Evolutionary conservation across 2,888 invertebrate species (phyloP).

Genomic region (Drosophila buzzatii): DNA sequence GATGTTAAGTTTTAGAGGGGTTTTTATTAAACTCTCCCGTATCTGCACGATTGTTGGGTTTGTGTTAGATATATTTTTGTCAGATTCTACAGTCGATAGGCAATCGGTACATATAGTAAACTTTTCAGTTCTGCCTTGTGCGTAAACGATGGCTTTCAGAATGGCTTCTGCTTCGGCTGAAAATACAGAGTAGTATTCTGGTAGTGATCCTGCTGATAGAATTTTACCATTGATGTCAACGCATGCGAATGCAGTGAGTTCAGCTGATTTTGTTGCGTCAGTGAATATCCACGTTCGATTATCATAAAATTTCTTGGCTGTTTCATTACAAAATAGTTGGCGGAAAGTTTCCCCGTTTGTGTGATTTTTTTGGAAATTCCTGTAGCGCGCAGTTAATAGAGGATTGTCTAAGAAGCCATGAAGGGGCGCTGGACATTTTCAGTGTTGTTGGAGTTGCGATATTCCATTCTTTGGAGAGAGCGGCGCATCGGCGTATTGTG

Average conservation of each 20-base stretch:
- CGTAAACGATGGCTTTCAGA: too few species aligned
- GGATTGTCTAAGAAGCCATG: slow-evolving; percentile 6
- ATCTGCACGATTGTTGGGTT: neutral
- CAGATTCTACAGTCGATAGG: too few species aligned
- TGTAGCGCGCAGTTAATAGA: slow-evolving; percentile 4
- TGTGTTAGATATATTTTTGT: too few species aligned
- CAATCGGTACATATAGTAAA: too few species aligned
- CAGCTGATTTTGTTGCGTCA: slow-evolving; percentile 12
- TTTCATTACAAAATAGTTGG: neutral
- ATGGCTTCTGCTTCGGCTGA: too few species aligned
- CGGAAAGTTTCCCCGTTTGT: slow-evolving; percentile 6
- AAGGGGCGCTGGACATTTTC: slow-evolving; percentile 5
- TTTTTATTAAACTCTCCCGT: neutral
- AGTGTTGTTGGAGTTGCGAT: slow-evolving; percentile 5
- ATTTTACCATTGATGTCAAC: neutral
- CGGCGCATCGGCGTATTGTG: neutral
- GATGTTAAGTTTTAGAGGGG: neutral
- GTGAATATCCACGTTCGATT: slow-evolving; percentile 10
- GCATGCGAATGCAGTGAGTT: neutral
- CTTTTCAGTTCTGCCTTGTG: too few species aligned
- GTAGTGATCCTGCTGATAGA: neutral
- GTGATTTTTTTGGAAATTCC: neutral
- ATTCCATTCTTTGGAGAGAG: slow-evolving; percentile 5
- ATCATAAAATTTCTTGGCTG: neutral
- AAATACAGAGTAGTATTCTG: too few species aligned